Percentiles rank a stretch among this genome's conserved stretches.
Conservation (phyloP, 2,113 vertebrate genomes). For the Coregonus clupeaformis region DNA sequence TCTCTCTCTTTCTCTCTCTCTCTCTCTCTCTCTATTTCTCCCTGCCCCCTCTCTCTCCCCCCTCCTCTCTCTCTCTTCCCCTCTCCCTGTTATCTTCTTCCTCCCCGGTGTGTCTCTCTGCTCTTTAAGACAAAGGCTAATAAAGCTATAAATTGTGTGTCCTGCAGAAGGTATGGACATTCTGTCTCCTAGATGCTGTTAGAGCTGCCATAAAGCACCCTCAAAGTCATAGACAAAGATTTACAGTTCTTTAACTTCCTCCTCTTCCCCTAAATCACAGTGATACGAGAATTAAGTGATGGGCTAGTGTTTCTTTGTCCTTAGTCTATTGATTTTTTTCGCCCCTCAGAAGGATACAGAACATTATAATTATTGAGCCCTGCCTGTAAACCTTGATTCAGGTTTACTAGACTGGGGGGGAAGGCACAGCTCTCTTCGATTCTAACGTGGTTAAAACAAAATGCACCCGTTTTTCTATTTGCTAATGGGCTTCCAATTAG, state of each 20-base stretch:
- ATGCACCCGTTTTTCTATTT: conserved; percentile 68
- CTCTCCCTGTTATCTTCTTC: conserved; percentile 73
- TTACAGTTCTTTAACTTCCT: conserved; percentile 86
- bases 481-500: conserved; percentile 72
- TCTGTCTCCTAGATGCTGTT: conserved; percentile 79
- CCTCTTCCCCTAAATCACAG: conserved; percentile 79
- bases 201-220: conserved; percentile 83
- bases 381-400: conserved; percentile 74
- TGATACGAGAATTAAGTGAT: conserved; percentile 85
- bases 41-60: neutral
- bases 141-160: conserved; percentile 83
- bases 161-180: conserved; percentile 80
- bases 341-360: conserved; percentile 74
- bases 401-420: conserved; percentile 65
- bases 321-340: conserved; percentile 81
- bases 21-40: conserved; percentile 6
- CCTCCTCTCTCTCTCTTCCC: conserved; percentile 26
- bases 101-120: conserved; percentile 74
- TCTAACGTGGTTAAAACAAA: conserved; percentile 73
- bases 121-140: conserved; percentile 87
- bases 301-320: conserved; percentile 82
- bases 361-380: conserved; percentile 81
- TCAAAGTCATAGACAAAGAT: conserved; percentile 82
- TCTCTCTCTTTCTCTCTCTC: conserved; percentile 42
- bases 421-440: conserved; percentile 61